phyloP scores from a whole-genome alignment of 2,113 vertebrate genomes.

The mouse (Mus musculus) region GRCm39 chr14:26981001-26981500 shows the following conservation, averaged over 20 bases:
- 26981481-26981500: neutral
- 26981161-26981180: neutral
- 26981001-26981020: neutral
- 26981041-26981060: neutral
- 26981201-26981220: neutral
- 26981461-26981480: neutral
- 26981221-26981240: neutral
- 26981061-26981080: neutral
- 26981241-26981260: constrained; percentile 12
- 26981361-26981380: neutral
- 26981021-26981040: neutral
- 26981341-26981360: neutral
- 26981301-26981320: neutral
- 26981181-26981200: neutral
- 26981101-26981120: neutral
- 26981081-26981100: neutral
- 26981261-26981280: neutral
- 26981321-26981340: neutral
- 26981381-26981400: neutral
- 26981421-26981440: neutral
- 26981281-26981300: neutral
- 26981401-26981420: neutral
- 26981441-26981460: neutral
- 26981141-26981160: neutral
- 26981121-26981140: neutral